Percentiles rank a stretch among this genome's conserved stretches.
Evolutionary conservation across 2,888 invertebrate species (phyloP).

Genomic region (Leptopilina syphax): DNA sequence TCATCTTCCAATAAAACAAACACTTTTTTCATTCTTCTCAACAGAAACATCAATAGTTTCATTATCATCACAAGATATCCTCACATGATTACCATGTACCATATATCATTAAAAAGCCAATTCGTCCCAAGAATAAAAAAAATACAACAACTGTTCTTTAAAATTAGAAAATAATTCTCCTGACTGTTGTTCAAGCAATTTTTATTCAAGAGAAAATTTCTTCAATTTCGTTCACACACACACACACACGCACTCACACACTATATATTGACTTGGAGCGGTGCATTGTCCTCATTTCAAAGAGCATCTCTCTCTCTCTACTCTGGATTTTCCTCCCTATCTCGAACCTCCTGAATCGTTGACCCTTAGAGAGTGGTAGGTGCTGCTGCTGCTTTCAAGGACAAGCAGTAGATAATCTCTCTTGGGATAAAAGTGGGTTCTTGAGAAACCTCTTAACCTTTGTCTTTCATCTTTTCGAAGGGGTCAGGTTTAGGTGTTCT

Average conservation of each 20-base stretch:
- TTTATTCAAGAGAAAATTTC: background rate
- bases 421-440: slow-evolving; percentile 21
- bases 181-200: background rate
- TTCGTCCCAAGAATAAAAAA: too few relatives aligned
- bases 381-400: slow-evolving; percentile 32
- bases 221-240: background rate
- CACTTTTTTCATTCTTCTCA: too few relatives aligned
- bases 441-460: slow-evolving; percentile 20
- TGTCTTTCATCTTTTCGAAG: slow-evolving; percentile 4
- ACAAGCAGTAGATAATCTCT: slow-evolving; percentile 38
- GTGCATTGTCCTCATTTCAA: background rate
- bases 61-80: too few relatives aligned
- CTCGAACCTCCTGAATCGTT: slow-evolving; percentile 39
- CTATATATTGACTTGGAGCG: background rate
- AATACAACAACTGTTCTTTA: too few relatives aligned
- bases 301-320: background rate
- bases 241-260: background rate
- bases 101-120: too few relatives aligned
- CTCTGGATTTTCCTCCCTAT: background rate
- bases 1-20: too few relatives aligned
- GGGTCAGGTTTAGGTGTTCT: background rate
- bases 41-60: too few relatives aligned
- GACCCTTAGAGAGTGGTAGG: slow-evolving; percentile 24
- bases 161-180: too few relatives aligned
- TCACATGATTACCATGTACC: too few relatives aligned